Conservation (phyloP, 92 coral and sea anemone species). For the Montipora capitata region DNA sequence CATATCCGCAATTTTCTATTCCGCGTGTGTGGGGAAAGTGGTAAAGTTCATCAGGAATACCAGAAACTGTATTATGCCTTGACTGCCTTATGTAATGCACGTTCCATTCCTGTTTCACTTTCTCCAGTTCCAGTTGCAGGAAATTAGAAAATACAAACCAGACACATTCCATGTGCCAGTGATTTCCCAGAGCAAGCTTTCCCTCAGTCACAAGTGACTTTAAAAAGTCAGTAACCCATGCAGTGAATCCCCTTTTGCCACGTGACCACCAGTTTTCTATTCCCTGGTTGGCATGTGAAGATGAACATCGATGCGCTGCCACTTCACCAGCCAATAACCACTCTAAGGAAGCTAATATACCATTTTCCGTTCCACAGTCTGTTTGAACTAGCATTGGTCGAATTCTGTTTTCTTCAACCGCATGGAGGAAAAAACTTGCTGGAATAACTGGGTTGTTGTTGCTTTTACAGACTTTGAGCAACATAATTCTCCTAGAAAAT, state of each 20-base stretch:
- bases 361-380: conserved; percentile 74
- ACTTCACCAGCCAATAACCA: conserved; percentile 32
- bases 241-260: conserved; percentile 48
- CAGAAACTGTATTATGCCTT: conserved; percentile 60
- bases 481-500: conserved; percentile 57
- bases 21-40: conserved; percentile 50
- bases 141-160: conserved; percentile 72
- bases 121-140: conserved; percentile 55
- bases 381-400: conserved; percentile 51
- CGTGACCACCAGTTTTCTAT: conserved; percentile 65
- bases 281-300: conserved; percentile 64
- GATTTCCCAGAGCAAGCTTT: conserved; percentile 52
- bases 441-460: conserved; percentile 57
- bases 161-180: conserved; percentile 65
- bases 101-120: conserved; percentile 67
- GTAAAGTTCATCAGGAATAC: conserved; percentile 68
- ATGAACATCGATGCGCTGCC: conserved; percentile 56
- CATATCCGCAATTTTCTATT: conserved; percentile 23
- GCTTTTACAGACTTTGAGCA: conserved; percentile 65
- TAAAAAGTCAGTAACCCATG: conserved; percentile 69
- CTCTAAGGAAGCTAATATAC: neutral
- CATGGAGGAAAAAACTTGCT: conserved; percentile 45
- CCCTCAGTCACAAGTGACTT: conserved; percentile 37
- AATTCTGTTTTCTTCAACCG: conserved; percentile 41
- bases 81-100: conserved; percentile 58